Percentiles rank a stretch among this genome's conserved stretches.
Conservation (phyloP, 2,888 invertebrate species). For the Hylaea fasciaria region DNA sequence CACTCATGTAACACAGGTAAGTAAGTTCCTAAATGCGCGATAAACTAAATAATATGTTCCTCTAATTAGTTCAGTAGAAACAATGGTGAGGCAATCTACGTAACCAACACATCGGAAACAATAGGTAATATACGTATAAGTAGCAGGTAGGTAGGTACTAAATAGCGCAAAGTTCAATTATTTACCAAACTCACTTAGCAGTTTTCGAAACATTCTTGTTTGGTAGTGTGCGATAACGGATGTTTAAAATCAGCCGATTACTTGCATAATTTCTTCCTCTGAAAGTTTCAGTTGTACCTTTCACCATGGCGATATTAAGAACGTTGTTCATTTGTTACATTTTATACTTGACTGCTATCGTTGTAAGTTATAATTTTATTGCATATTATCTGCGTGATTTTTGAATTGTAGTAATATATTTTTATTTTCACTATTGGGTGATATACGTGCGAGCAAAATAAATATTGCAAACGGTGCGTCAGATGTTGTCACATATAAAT, state of each 20-base stretch:
- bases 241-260: constrained; percentile 7
- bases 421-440: too few relatives aligned
- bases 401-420: too few relatives aligned
- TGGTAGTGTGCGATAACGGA: constrained; percentile 13
- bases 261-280: not conserved
- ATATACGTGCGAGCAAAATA: too few relatives aligned
- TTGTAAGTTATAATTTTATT: constrained; percentile 20
- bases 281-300: constrained; percentile 13
- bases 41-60: too few relatives aligned
- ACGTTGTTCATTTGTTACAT: constrained; percentile 21
- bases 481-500: too few relatives aligned
- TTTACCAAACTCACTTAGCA: constrained; percentile 18
- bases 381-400: not conserved
- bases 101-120: not conserved
- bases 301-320: constrained; percentile 29
- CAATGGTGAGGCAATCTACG: too few relatives aligned
- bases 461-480: too few relatives aligned
- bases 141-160: too few relatives aligned
- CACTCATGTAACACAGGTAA: too few relatives aligned
- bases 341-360: constrained; percentile 8
- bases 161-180: constrained; percentile 11
- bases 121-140: too few relatives aligned
- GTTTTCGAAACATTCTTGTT: constrained; percentile 22
- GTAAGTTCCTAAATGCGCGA: too few relatives aligned
- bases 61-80: too few relatives aligned